These are phyloP conservation scores for Oscheius sp. DNA, from an alignment of 2,888 invertebrate genomes.

Conservation along the genomic window DNA sequence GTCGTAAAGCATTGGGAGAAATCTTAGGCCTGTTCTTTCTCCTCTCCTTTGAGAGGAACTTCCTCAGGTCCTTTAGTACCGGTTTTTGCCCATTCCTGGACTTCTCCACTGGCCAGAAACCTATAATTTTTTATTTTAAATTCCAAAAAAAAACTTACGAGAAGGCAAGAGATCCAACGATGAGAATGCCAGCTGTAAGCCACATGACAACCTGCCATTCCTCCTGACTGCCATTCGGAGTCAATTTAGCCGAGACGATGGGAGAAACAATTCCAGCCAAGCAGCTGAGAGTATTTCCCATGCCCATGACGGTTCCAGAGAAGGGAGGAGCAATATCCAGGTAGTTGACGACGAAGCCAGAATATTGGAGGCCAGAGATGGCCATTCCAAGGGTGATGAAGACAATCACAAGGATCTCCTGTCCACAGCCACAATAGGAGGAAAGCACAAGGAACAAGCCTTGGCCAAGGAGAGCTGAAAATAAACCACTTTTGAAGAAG, in stretches of 20 bases:
- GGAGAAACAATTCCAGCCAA: slow-evolving; percentile 70
- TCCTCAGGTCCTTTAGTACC: slow-evolving; percentile 40
- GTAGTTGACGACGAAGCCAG: slow-evolving; percentile 69
- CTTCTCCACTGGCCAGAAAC: slow-evolving; percentile 46
- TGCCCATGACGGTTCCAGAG: slow-evolving; percentile 64
- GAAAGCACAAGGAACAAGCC: slow-evolving; percentile 67
- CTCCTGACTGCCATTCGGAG: slow-evolving; percentile 60
- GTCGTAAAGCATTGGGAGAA: background rate
- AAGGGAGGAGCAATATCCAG: slow-evolving; percentile 69
- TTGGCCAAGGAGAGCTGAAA: slow-evolving; percentile 68
- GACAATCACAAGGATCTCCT: slow-evolving; percentile 64
- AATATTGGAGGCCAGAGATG: slow-evolving; percentile 69
- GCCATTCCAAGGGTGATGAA: slow-evolving; percentile 64
- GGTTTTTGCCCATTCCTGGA: slow-evolving; percentile 53
- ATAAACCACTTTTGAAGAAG: too few species aligned
- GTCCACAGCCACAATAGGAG: slow-evolving; percentile 67
- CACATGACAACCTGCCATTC: slow-evolving; percentile 69
- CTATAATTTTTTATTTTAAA: slow-evolving; percentile 20
- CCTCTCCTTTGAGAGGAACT: slow-evolving; percentile 44
- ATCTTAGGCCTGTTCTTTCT: slow-evolving; percentile 35
- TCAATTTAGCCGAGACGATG: slow-evolving; percentile 61
- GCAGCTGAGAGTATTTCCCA: slow-evolving; percentile 70
- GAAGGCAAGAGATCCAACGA: slow-evolving; percentile 71
- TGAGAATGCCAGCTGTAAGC: slow-evolving; percentile 70
- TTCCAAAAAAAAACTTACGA: background rate